These are phyloP conservation scores for Lepidurus packardi DNA, from an alignment of 1,140 invertebrate genomes.

Conservation along the genomic window DNA sequence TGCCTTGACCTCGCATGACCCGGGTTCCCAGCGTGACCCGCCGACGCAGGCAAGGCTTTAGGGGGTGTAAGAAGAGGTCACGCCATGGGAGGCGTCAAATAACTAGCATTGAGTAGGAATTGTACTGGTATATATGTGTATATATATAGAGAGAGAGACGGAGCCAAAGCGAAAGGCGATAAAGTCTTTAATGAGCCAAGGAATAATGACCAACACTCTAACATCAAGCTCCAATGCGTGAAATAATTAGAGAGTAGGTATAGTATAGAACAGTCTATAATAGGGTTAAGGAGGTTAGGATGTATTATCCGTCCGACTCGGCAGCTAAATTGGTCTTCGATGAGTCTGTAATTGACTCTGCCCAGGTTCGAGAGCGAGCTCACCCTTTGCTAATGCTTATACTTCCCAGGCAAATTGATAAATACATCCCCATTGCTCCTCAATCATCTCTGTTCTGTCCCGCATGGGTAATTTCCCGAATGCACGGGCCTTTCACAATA, in stretches of 20 bases:
- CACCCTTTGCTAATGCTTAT: neutral
- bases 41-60: neutral
- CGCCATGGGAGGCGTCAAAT: neutral
- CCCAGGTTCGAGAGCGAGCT: neutral
- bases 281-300: too few species aligned
- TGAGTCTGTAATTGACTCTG: neutral
- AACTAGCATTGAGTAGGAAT: neutral
- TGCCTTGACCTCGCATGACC: slow-evolving; percentile 6
- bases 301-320: neutral
- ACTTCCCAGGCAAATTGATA: neutral
- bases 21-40: neutral
- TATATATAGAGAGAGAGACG: too few species aligned
- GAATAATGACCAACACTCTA: neutral
- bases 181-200: neutral
- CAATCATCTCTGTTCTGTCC: neutral
- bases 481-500: too few species aligned
- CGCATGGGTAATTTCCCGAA: neutral
- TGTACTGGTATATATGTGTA: neutral
- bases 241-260: too few species aligned
- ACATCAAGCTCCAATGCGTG: too few species aligned
- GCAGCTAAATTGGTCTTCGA: neutral
- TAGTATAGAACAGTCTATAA: too few species aligned
- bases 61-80: neutral
- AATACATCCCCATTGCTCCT: neutral
- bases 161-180: neutral